phyloP scores from a whole-genome alignment of 2,888 invertebrate genomes.

The Synanthedon andrenaeformis region DNA sequence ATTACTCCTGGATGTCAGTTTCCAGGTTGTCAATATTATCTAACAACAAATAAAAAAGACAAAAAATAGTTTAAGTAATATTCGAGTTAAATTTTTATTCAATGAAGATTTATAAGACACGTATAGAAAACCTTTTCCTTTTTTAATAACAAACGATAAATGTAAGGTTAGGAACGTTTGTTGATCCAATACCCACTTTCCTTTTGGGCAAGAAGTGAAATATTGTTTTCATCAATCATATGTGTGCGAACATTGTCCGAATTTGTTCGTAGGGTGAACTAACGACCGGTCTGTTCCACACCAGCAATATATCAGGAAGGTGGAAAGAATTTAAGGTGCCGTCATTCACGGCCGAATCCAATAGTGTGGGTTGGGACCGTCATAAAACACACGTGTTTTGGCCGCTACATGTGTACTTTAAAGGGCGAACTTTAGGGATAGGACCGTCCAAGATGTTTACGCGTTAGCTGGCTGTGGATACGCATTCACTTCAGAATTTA shows the following conservation, averaged over 20 bases:
- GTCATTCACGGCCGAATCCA: constrained; percentile 51
- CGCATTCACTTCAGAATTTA: not conserved
- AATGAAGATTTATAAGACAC: no score
- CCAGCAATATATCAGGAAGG: not conserved
- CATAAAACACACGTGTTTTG: constrained; percentile 66
- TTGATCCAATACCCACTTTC: no score
- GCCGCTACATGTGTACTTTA: constrained; percentile 56
- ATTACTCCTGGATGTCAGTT: no score
- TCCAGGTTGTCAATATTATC: no score
- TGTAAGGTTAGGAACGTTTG: no score
- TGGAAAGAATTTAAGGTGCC: constrained; percentile 30
- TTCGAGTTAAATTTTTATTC: no score
- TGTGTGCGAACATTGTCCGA: not conserved
- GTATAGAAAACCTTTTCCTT: no score
- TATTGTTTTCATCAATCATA: constrained; percentile 8
- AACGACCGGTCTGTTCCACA: constrained; percentile 3
- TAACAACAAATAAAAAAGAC: no score
- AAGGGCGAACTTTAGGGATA: constrained; percentile 60
- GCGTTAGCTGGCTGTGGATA: constrained; percentile 25
- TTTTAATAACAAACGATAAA: no score
- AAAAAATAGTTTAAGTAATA: no score
- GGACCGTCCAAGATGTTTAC: constrained; percentile 44
- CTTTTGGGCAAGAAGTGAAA: constrained; percentile 3
- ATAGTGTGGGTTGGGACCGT: constrained; percentile 31
- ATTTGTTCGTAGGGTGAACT: not conserved